These are phyloP conservation scores for Vanessa cardui DNA, from an alignment of 2,888 invertebrate species.

Conservation along the genomic window DNA sequence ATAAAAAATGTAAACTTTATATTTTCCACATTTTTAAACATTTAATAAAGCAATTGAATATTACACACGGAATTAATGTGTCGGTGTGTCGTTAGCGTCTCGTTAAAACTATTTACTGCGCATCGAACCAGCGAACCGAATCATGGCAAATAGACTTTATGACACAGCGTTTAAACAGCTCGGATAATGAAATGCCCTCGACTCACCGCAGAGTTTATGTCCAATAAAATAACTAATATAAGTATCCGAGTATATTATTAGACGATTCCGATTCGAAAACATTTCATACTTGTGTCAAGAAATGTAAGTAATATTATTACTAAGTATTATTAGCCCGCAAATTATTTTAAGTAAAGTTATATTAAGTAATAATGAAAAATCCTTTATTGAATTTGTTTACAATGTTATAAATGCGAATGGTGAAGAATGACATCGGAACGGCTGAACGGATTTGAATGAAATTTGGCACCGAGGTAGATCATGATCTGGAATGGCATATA, in stretches of 20 bases:
- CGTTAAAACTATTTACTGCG: slow-evolving; percentile 48
- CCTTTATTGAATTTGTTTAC: too few relatives aligned
- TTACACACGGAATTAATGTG: slow-evolving; percentile 26
- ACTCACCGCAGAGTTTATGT: slow-evolving; percentile 46
- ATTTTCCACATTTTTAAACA: not conserved
- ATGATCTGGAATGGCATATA: too few relatives aligned
- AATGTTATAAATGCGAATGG: too few relatives aligned
- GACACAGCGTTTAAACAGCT: slow-evolving; percentile 52
- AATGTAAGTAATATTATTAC: too few relatives aligned
- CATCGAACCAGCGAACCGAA: slow-evolving; percentile 40
- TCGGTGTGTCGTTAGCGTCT: slow-evolving; percentile 34
- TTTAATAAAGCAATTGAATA: slow-evolving; percentile 8
- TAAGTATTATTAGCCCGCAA: too few relatives aligned
- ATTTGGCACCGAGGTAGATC: too few relatives aligned
- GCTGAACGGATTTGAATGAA: too few relatives aligned
- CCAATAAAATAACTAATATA: slow-evolving; percentile 48
- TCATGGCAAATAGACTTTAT: slow-evolving; percentile 58
- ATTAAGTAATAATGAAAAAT: too few relatives aligned
- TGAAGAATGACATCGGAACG: too few relatives aligned
- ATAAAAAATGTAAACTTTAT: too few relatives aligned
- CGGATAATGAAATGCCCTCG: slow-evolving; percentile 52
- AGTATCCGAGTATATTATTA: slow-evolving; percentile 17
- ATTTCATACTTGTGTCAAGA: slow-evolving; percentile 4
- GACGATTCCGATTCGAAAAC: slow-evolving; percentile 15
- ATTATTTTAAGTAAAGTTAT: too few relatives aligned